Evolutionary conservation across 2,797 vertebrate species (phyloP).

Genomic region (Gymnothorax javanicus): DNA sequence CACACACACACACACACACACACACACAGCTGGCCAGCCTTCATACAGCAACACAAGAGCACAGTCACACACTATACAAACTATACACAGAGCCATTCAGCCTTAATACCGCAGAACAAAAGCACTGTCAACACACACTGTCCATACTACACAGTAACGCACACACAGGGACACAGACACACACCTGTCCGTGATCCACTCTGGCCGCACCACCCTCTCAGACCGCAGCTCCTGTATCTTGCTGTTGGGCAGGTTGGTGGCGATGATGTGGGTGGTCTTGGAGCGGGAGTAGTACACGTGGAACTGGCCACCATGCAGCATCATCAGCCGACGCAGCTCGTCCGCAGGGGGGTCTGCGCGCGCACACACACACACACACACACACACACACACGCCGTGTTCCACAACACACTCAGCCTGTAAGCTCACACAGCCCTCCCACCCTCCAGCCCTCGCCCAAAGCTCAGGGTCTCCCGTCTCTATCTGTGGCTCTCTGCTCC

Average conservation of each 20-base stretch:
- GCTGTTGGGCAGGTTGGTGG: conserved; percentile 91
- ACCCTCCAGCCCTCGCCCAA: too few species aligned
- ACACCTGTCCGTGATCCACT: conserved; percentile 97
- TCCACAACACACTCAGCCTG: background rate
- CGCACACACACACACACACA: background rate
- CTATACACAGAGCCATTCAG: too few species aligned
- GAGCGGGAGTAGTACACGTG: conserved; percentile 92
- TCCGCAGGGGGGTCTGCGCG: conserved; percentile 88
- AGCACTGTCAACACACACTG: background rate
- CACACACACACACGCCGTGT: background rate
- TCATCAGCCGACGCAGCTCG: conserved; percentile 92
- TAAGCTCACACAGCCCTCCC: background rate
- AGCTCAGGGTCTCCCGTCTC: too few species aligned
- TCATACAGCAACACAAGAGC: too few species aligned
- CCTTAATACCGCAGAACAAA: too few species aligned
- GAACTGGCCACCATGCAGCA: conserved; percentile 94
- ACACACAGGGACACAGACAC: conserved; percentile 30
- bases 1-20: background rate
- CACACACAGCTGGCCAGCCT: too few species aligned
- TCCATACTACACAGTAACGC: background rate
- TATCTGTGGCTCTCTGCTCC: background rate
- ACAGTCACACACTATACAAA: too few species aligned
- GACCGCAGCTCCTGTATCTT: conserved; percentile 92
- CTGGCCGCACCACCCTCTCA: conserved; percentile 91
- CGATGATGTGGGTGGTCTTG: conserved; percentile 96